Conservation (phyloP, 1,140 invertebrate genomes). For the Augochlora pura region DNA sequence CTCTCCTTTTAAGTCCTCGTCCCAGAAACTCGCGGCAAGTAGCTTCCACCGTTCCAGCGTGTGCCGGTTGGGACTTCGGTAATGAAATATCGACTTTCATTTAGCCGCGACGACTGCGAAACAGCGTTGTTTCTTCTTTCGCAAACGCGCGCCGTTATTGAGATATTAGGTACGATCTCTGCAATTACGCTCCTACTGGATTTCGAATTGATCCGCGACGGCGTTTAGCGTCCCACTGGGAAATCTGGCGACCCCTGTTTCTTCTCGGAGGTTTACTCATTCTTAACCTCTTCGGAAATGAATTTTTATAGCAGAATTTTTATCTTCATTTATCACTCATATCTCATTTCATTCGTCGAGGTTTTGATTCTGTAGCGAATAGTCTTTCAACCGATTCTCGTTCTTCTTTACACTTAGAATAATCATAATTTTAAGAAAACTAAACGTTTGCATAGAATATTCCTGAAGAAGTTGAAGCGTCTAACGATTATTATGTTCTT, state of each 20-base stretch:
- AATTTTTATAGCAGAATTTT: too few relatives aligned
- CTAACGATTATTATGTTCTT: too few relatives aligned
- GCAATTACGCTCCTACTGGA: not conserved
- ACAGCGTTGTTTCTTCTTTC: not conserved
- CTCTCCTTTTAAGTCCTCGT: slow-evolving; percentile 33
- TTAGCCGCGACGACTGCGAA: slow-evolving; percentile 12
- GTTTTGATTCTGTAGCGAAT: too few relatives aligned
- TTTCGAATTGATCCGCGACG: not conserved
- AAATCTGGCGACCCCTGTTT: not conserved
- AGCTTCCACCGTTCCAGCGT: not conserved
- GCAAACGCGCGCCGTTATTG: not conserved
- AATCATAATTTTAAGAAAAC: too few relatives aligned
- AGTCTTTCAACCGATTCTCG: too few relatives aligned
- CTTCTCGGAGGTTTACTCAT: not conserved
- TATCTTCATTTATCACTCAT: too few relatives aligned
- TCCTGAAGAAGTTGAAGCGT: too few relatives aligned
- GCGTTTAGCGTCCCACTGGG: not conserved
- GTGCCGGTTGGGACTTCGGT: slow-evolving; percentile 14
- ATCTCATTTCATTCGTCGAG: too few relatives aligned
- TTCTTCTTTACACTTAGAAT: too few relatives aligned
- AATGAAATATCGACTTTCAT: slow-evolving; percentile 38
- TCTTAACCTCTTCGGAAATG: too few relatives aligned
- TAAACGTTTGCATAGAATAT: too few relatives aligned
- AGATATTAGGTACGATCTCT: not conserved
- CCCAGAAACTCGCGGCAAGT: slow-evolving; percentile 1